A percentile compares a stretch with the other conserved stretches of the same genome.
These are phyloP conservation scores for Diorhabda carinulata DNA, from an alignment of 1,140 invertebrate genomes.

Conservation along the genomic window DNA sequence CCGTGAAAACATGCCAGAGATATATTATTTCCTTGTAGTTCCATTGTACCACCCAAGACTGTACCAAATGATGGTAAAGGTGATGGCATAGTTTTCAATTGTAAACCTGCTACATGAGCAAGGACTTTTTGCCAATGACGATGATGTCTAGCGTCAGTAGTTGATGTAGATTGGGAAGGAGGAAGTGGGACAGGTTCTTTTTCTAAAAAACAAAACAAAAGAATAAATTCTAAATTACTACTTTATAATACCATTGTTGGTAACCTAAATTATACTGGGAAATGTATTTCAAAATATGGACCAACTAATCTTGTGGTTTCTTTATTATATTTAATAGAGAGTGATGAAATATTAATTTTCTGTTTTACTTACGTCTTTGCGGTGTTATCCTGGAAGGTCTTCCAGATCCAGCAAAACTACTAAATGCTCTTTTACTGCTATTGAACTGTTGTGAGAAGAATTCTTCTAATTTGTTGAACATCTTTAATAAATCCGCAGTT, in stretches of 20 bases:
- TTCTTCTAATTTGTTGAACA: slow-evolving; percentile 94
- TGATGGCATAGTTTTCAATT: slow-evolving; percentile 67
- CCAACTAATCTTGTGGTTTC: slow-evolving; percentile 7
- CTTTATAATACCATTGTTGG: too few relatives aligned
- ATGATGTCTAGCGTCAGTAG: slow-evolving; percentile 72
- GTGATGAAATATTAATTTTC: background rate
- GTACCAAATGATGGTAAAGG: slow-evolving; percentile 67
- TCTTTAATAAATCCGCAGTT: slow-evolving; percentile 92
- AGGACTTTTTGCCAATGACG: slow-evolving; percentile 87
- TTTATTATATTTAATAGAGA: too few relatives aligned
- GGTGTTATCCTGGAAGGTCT: slow-evolving; percentile 35
- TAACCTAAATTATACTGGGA: too few relatives aligned
- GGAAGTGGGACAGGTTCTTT: slow-evolving; percentile 5
- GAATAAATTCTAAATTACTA: background rate
- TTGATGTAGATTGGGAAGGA: slow-evolving; percentile 24
- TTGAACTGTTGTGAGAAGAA: slow-evolving; percentile 96
- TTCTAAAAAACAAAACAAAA: background rate
- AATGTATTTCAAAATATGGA: too few relatives aligned
- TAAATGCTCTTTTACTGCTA: slow-evolving; percentile 86
- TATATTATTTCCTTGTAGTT: slow-evolving; percentile 85
- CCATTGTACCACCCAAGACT: slow-evolving; percentile 89
- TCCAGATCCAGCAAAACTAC: slow-evolving; percentile 38
- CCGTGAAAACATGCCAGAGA: slow-evolving; percentile 96
- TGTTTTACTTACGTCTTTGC: slow-evolving; percentile 43
- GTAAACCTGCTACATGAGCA: slow-evolving; percentile 66